Percentiles rank a stretch among this genome's conserved stretches.
Conservation (phyloP, 2,797 vertebrate species). For the Chromobotia macracanthus region DNA sequence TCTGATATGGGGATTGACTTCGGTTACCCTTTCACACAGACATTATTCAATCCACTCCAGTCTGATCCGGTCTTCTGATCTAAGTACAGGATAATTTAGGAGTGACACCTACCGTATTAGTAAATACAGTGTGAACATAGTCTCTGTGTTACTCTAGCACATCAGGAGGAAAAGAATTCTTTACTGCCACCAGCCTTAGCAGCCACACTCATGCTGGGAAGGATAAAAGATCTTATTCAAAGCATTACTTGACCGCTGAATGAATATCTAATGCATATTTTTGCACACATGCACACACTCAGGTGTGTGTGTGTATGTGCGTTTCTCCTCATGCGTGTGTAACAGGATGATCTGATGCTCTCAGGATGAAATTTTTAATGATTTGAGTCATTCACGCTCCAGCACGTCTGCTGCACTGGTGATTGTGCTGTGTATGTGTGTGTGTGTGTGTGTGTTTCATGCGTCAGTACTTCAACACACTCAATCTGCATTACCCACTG, state of each 20-base stretch:
- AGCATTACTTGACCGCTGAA: slow-evolving; percentile 33
- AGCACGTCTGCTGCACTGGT: not conserved
- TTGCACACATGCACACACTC: not conserved
- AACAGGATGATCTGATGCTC: slow-evolving; percentile 35
- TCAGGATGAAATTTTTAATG: slow-evolving; percentile 45
- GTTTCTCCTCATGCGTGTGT: not conserved
- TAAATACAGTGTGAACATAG: too few species aligned
- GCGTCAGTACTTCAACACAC: not conserved
- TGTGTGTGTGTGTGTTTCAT: not conserved
- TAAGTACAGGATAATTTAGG: too few species aligned
- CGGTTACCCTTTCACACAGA: not conserved
- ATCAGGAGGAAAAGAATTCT: not conserved
- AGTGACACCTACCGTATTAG: too few species aligned
- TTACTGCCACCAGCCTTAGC: not conserved
- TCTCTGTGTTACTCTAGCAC: too few species aligned
- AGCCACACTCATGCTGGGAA: not conserved
- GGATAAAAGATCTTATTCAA: slow-evolving; percentile 8
- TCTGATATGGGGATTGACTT: not conserved
- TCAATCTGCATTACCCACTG: slow-evolving; percentile 23
- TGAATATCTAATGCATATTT: slow-evolving; percentile 2
- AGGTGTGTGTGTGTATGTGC: not conserved
- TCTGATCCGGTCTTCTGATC: not conserved
- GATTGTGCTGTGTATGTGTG: not conserved
- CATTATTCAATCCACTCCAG: not conserved
- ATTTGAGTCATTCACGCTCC: slow-evolving; percentile 30